Percentiles rank a stretch among this genome's conserved stretches.
These are phyloP conservation scores for Catharus fuscescens DNA, from an alignment of 2,113 vertebrate species.

Conservation along the genomic window DNA sequence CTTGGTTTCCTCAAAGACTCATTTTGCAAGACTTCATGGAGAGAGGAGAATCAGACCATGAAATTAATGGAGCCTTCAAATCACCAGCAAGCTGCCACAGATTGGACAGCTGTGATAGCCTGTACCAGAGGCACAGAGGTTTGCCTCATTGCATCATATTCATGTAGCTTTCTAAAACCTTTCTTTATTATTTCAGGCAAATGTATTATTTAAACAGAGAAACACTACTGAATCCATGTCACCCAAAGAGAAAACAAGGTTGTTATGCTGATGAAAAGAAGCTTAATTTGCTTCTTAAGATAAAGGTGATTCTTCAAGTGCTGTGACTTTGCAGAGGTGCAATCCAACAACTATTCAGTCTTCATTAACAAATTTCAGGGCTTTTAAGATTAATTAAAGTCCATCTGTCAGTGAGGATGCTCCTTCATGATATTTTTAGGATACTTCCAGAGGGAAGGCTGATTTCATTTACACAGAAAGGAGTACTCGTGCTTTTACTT, in stretches of 20 bases:
- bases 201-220: background rate
- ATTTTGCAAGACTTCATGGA: background rate
- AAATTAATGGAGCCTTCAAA: background rate
- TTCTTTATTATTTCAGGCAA: background rate
- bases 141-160: background rate
- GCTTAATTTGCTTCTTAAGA: background rate
- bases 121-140: background rate
- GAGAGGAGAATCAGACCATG: background rate
- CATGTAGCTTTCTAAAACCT: background rate
- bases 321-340: background rate
- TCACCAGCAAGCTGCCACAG: background rate
- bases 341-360: background rate
- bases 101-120: background rate
- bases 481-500: background rate
- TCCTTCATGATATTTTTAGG: background rate
- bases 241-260: background rate
- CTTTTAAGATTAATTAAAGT: background rate
- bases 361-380: background rate
- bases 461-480: background rate
- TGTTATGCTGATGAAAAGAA: background rate
- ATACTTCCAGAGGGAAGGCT: background rate
- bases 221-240: background rate
- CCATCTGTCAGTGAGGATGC: background rate
- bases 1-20: background rate
- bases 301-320: background rate